Evolutionary conservation across 2,797 vertebrate species (phyloP).

Genomic region (Chrosomus eos): DNA sequence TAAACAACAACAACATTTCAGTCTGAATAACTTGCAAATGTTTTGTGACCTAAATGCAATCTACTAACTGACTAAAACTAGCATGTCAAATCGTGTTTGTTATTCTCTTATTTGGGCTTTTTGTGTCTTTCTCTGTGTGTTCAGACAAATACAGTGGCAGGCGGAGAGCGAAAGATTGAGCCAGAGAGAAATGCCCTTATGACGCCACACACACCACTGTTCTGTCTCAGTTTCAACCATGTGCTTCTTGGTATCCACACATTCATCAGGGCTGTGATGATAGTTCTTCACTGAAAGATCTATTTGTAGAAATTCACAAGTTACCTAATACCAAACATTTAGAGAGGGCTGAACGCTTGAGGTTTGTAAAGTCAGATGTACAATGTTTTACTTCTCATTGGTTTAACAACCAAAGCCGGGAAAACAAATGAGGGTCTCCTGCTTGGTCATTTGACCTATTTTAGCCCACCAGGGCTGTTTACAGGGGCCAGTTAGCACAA

Average conservation of each 20-base stretch:
- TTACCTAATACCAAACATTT: conserved; percentile 11
- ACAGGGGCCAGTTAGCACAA: conserved; percentile 9
- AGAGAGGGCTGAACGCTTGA: neutral
- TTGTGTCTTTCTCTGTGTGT: neutral
- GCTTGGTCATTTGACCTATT: neutral
- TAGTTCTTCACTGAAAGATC: conserved; percentile 46
- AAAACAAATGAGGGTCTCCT: neutral
- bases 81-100: neutral
- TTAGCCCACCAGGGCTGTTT: conserved; percentile 10
- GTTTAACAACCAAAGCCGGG: neutral
- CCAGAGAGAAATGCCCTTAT: neutral
- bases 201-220: conserved; percentile 38
- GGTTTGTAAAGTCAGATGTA: neutral
- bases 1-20: neutral
- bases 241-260: conserved; percentile 56
- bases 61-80: neutral
- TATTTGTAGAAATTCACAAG: conserved; percentile 45
- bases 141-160: neutral
- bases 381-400: neutral
- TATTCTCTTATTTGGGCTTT: neutral
- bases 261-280: conserved; percentile 60
- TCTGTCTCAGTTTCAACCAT: conserved; percentile 47
- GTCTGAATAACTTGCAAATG: neutral
- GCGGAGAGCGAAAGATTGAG: neutral
- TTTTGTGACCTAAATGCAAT: neutral